Evolutionary conservation across 23 tunicate species (phyloP), one percentile per base, ranked within the genome.

Genomic region (Trididemnum nubilum): DNA sequence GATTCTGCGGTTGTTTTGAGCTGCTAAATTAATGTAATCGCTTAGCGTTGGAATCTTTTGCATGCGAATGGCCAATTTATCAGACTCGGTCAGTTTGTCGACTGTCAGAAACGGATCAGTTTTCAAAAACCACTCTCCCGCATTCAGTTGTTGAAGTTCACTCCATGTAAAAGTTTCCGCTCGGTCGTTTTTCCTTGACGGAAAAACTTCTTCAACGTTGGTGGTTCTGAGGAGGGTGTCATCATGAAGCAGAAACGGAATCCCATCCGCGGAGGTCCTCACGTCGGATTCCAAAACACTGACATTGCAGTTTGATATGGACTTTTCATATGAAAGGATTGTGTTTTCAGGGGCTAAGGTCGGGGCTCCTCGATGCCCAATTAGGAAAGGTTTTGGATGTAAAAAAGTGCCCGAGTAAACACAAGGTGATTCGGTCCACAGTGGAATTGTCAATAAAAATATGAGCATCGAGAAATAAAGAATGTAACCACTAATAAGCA

Each of bases 191-290:
- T 58, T 58, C 33, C 81, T 51, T 31, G 50, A 39, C 2, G 97
- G 92, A 79, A 92, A 92, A 35, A 82, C 82, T 0, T 78, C 72
- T 19, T 1, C 77, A 54, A 92, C 97, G 72, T 92, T 73, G 9
- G 97, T 86, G 61, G 97, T 92, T 24, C 97, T 54, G 50, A 77
- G 23, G 2, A 80, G 39, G 25, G 35, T 44, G 19, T 80, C 1
- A 71, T 92, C 97, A 78, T 92, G 97, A 82, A 92, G 73, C 30
- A 92, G 39, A 79, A 92, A 92, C 18, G 97, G 97, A 51, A 92
- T 71, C 15, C 97, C 97, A 71, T 92, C 97, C 60, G 36, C 54
- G 2, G 97, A 92, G 1, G 86, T 44, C 4, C 85, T 36, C 5
- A 92, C 86, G 35, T 92, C 97, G 1, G 92, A 73, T 70, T 92